Evolutionary conservation across 2,888 invertebrate species (phyloP).

Genomic region (Apamea crenata): DNA sequence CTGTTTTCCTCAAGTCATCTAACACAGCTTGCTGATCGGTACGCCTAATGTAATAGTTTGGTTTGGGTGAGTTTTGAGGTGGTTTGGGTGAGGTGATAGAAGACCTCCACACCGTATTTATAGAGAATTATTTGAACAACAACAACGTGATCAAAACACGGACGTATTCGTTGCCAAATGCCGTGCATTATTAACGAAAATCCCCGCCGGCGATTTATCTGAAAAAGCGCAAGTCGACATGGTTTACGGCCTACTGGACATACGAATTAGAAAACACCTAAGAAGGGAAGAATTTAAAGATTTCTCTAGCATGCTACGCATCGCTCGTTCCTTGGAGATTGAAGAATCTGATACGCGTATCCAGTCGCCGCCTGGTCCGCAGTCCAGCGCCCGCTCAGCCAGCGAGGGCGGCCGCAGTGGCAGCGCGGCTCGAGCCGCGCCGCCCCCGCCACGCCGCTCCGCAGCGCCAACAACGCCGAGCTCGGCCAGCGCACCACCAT

Average conservation of each 20-base stretch:
- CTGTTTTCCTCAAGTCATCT: too few species aligned
- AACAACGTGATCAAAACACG: not conserved
- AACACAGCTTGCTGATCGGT: too few species aligned
- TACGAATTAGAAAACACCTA: not conserved
- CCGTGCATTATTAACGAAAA: not conserved
- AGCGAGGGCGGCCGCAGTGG: not conserved
- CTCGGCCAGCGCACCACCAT: not conserved
- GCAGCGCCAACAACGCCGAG: not conserved
- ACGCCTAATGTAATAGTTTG: too few species aligned
- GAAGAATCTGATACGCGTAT: not conserved
- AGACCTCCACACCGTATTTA: conserved; percentile 2
- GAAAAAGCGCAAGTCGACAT: conserved; percentile 20
- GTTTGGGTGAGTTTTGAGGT: too few species aligned
- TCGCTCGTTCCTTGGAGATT: conserved; percentile 11
- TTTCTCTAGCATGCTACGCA: not conserved
- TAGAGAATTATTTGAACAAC: not conserved
- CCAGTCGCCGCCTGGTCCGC: not conserved
- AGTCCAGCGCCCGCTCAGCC: not conserved
- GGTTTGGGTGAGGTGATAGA: too few species aligned
- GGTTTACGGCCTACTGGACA: conserved; percentile 14
- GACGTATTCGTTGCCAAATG: not conserved
- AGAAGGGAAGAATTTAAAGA: not conserved
- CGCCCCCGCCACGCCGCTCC: not conserved
- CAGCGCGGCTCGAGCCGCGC: not conserved
- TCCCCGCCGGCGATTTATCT: not conserved